Evolutionary conservation across 2,888 invertebrate genomes (phyloP).

Genomic region (Pachydiplax longipennis): DNA sequence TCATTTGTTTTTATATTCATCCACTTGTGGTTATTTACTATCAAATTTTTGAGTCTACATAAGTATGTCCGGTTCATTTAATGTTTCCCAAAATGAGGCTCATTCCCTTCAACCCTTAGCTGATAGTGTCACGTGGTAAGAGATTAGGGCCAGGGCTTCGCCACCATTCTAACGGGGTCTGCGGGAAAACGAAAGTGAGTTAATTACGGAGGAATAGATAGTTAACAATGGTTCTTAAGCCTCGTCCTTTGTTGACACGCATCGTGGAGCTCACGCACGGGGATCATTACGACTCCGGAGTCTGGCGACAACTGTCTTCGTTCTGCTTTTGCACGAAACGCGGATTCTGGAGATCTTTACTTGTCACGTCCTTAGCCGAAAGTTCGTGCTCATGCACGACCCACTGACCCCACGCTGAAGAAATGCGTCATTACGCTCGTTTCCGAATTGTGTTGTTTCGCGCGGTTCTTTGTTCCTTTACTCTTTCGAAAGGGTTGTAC

Average conservation of each 20-base stretch:
- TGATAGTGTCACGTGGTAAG: neutral
- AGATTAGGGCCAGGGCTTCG: neutral
- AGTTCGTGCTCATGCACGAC: neutral
- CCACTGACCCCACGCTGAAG: too few relatives aligned
- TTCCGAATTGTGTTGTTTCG: too few relatives aligned
- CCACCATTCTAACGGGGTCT: neutral
- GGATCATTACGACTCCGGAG: neutral
- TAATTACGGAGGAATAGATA: neutral
- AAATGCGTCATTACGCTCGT: too few relatives aligned
- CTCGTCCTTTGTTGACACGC: neutral
- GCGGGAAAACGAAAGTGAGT: neutral
- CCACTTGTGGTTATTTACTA: too few relatives aligned
- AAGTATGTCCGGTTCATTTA: too few relatives aligned
- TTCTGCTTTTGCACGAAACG: neutral
- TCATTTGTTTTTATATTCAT: too few relatives aligned
- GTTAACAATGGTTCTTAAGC: neutral
- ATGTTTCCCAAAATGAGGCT: neutral
- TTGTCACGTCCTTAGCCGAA: neutral
- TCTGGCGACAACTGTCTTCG: neutral
- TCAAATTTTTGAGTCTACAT: too few relatives aligned
- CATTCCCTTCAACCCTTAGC: neutral
- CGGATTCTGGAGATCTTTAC: neutral
- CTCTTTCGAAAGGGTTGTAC: too few relatives aligned
- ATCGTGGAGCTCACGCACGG: neutral
- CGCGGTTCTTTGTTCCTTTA: too few relatives aligned